phyloP scores from a whole-genome alignment of 1,140 invertebrate species.

The Bombus turneri region DNA sequence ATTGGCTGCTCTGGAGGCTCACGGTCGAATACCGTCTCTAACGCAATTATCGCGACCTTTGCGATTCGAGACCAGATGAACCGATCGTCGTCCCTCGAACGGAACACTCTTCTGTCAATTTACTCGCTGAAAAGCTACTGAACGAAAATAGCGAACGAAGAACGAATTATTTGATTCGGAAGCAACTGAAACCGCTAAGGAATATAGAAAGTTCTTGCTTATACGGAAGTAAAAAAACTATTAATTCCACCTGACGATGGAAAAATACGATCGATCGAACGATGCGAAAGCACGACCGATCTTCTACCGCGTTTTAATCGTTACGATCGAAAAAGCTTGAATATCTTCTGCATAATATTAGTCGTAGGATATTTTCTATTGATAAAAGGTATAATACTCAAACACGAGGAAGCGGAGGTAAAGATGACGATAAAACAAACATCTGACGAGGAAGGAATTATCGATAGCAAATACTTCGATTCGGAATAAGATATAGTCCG shows the following conservation, averaged over 20 bases:
- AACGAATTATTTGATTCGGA: not conserved
- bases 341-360: not conserved
- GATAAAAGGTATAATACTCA: not conserved
- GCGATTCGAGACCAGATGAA: not conserved
- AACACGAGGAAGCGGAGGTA: not conserved
- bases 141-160: not conserved
- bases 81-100: not conserved
- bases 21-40: conserved; percentile 1
- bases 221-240: not conserved
- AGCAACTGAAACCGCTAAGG: too few relatives aligned
- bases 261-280: too few relatives aligned
- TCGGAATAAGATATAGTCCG: not conserved
- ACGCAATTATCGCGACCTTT: conserved; percentile 5
- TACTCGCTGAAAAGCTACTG: not conserved
- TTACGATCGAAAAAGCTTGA: too few relatives aligned
- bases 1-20: conserved; percentile 41
- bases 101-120: not conserved
- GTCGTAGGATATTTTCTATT: not conserved
- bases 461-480: not conserved
- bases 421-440: not conserved
- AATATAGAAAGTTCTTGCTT: not conserved
- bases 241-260: too few relatives aligned
- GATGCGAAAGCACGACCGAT: too few relatives aligned
- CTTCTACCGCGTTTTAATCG: too few relatives aligned
- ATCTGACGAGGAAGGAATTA: not conserved